Percentiles rank a stretch among this genome's conserved stretches.
Evolutionary conservation across 2,113 vertebrate species (phyloP).

Genomic region (Tychaedon coryphoeus): DNA sequence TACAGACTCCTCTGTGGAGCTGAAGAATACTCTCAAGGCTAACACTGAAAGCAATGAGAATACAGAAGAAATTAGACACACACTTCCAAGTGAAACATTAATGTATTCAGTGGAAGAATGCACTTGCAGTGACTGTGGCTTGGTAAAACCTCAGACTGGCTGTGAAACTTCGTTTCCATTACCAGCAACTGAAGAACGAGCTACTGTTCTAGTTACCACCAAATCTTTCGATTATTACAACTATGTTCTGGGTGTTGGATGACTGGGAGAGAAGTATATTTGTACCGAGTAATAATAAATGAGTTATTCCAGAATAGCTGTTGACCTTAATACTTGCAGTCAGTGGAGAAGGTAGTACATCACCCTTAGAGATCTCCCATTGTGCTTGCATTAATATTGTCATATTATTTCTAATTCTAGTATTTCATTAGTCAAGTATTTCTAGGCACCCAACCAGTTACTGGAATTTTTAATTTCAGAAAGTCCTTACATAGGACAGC

Average conservation of each 20-base stretch:
- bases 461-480: neutral
- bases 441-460: neutral
- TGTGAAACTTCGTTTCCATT: slow-evolving; percentile 74
- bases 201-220: slow-evolving; percentile 79
- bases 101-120: slow-evolving; percentile 71
- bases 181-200: slow-evolving; percentile 81
- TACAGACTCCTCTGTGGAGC: slow-evolving; percentile 21
- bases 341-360: neutral
- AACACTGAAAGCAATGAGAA: neutral
- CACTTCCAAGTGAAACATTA: slow-evolving; percentile 20
- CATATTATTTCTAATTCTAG: neutral
- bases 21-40: neutral
- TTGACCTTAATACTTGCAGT: neutral
- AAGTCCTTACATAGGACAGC: neutral
- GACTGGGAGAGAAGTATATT: neutral
- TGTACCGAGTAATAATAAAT: neutral
- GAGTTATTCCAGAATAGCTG: neutral
- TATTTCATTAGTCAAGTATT: neutral
- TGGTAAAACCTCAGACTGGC: neutral
- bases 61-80: neutral
- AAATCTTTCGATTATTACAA: slow-evolving; percentile 74
- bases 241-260: slow-evolving; percentile 31
- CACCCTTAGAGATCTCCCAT: neutral
- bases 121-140: slow-evolving; percentile 64
- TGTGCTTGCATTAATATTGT: neutral